Conservation (phyloP, 2,888 invertebrate genomes). For the Drosophila siamana region DNA sequence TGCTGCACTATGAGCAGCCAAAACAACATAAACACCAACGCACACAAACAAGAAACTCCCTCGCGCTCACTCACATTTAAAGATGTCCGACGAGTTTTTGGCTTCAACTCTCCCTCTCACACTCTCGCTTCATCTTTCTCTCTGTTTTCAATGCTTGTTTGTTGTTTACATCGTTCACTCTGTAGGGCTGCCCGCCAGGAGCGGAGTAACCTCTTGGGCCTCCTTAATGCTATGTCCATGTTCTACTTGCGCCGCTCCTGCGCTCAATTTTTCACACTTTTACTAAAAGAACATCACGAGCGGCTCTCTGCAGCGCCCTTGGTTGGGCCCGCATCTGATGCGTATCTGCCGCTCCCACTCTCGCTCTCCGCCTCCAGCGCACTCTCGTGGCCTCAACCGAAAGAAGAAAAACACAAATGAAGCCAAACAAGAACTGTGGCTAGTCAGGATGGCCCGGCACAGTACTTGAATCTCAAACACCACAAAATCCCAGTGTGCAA, state of each 20-base stretch:
- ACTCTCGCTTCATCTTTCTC: slow-evolving; percentile 23
- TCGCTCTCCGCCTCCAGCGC: not conserved
- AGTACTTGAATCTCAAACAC: slow-evolving; percentile 48
- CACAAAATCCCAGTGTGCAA: slow-evolving; percentile 62
- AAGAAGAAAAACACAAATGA: slow-evolving; percentile 52
- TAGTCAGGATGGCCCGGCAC: slow-evolving; percentile 42
- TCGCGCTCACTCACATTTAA: slow-evolving; percentile 48
- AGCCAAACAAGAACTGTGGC: slow-evolving; percentile 57
- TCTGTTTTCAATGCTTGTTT: slow-evolving; percentile 21
- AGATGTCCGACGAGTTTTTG: slow-evolving; percentile 51
- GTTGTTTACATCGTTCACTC: slow-evolving; percentile 41
- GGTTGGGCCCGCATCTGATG: slow-evolving; percentile 41
- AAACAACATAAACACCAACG: slow-evolving; percentile 25
- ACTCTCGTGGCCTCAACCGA: slow-evolving; percentile 4
- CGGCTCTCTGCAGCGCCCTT: slow-evolving; percentile 31
- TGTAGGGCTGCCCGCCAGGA: slow-evolving; percentile 35
- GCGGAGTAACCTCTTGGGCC: slow-evolving; percentile 28
- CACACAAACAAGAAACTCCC: slow-evolving; percentile 56
- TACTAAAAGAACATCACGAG: slow-evolving; percentile 43
- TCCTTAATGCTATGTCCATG: not conserved
- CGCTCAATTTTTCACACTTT: slow-evolving; percentile 53
- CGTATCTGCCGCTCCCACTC: slow-evolving; percentile 13
- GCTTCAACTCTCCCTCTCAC: slow-evolving; percentile 8
- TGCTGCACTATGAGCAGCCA: slow-evolving; percentile 30
- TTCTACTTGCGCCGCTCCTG: slow-evolving; percentile 22